Base-by-base conservation (phyloP, 2,113 vertebrate species). In the Brevimyrus niger region DNA sequence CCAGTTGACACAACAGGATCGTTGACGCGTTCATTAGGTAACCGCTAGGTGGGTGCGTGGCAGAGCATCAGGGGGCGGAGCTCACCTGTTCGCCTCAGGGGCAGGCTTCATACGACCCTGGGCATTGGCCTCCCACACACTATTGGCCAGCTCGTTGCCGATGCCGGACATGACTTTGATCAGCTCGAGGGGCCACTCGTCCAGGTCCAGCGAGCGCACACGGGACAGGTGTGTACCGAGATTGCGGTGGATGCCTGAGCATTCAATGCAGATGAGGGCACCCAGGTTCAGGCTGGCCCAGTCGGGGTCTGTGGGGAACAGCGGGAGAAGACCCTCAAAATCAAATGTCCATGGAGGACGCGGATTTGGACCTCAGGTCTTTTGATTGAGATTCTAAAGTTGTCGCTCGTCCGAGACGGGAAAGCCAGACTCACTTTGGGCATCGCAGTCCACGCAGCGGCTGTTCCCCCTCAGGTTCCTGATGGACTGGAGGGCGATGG, bases 201-300 rank as follows among this genome's bases (percentile, higher is more conserved):
- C 98, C 90, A 99, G 96, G 96, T 99, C 97, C 8, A 99, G 96
- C 0, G 98, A 99, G 10, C 98, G 97, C 13, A 99, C 98, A 0
- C 98, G 94, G 3, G 98, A 99, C 47, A 99, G 96, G 93, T 99
- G 98, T 0, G 98, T 99, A 88, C 98, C 98, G 10, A 99, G 96
- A 93, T 99, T 99, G 84, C 98, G 95, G 95, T 99, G 98, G 94
- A 99, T 99, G 0, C 98, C 98, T 6, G 98, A 99, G 94, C 98
- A 99, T 93, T 99, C 98, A 3, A 99, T 99, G 92, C 98, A 99
- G 91, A 99, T 99, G 89, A 99, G 97, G 31, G 98, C 98, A 2
- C 98, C 98, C 51, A 99, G 95, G 95, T 99, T 99, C 92, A 99
- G 93, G 88, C 98, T 99, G 87, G 98, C 98, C 98, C 98, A 99